Evolutionary conservation across 2,113 vertebrate genomes (phyloP), one percentile per base, ranked within the genome.

Genomic region (Dicrurus megarhynchus): DNA sequence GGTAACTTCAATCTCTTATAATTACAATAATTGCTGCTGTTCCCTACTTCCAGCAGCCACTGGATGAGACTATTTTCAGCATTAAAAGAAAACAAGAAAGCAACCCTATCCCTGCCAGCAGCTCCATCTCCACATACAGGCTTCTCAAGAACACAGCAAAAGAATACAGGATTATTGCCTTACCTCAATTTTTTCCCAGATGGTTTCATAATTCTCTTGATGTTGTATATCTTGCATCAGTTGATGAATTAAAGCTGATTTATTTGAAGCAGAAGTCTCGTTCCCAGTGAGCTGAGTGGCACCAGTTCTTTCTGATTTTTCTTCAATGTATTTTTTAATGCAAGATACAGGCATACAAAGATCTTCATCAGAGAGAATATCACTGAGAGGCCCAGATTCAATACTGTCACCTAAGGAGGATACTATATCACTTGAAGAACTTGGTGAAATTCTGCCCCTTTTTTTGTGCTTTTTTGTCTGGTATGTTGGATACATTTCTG

Each of bases 131-230:
- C 46, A n/a, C 32, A 24, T 19, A 57, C 1, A 81, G 24, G 2
- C 22, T 86, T 56, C 56, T 33, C 27, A 88, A 56, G 22, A 88
- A 47, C 47, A 52, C 5, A 50, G 61, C 22, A 61, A 35, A 55
- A 78, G 4, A 91, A 39, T 39, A 60, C 6, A 49, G 33, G 26
- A 68, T 77, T 53, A 55, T 24, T 87, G 56, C 9, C 95, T 97
- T 98, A 99, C 99, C 99, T 99, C 99, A 52, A 99, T 99, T 98
- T 99, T 99, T 95, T 97, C 98, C 99, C 99, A 99, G 90, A 99
- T 93, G 23, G 98, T 96, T 50, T 98, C 98, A 95, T 99, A 98
- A 94, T 98, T 98, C 74, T 99, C 98, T 86, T 98, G 99, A 88
- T 98, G 98, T 73, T 98, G 98, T 86, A 99, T 98, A 97, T 99